These are phyloP conservation scores for Fregetta grallaria DNA, from an alignment of 2,113 vertebrate species.

Conservation along the genomic window DNA sequence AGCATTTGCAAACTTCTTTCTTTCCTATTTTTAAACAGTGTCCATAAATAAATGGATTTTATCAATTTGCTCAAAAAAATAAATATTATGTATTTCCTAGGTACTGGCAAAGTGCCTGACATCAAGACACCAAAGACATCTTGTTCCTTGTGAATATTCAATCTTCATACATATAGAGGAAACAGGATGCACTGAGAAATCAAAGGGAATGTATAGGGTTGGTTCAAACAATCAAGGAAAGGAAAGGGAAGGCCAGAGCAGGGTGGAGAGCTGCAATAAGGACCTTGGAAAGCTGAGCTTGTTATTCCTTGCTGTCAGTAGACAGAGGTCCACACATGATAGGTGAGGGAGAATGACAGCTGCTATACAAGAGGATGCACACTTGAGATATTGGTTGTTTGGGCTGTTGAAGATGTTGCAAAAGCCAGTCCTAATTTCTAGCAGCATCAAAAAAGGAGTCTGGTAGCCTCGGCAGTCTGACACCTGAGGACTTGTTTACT, in stretches of 20 bases:
- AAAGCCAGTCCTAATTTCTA: not conserved
- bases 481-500: not conserved
- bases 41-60: not conserved
- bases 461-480: not conserved
- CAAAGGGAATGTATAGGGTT: not conserved
- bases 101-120: not conserved
- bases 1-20: not conserved
- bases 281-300: not conserved
- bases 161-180: rapidly evolving
- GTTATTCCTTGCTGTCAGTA: not conserved
- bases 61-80: not conserved
- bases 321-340: not conserved
- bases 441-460: not conserved
- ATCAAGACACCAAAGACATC: not conserved
- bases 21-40: not conserved
- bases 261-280: not conserved
- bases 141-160: not conserved
- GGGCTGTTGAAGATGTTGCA: not conserved
- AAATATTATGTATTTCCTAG: not conserved
- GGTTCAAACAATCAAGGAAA: not conserved
- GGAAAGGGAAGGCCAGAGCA: not conserved
- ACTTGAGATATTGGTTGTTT: not conserved
- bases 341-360: not conserved
- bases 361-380: not conserved
- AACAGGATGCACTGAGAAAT: not conserved